Evolutionary conservation across 1,140 invertebrate species (phyloP).

Genomic region (Drosophila arawakana): DNA sequence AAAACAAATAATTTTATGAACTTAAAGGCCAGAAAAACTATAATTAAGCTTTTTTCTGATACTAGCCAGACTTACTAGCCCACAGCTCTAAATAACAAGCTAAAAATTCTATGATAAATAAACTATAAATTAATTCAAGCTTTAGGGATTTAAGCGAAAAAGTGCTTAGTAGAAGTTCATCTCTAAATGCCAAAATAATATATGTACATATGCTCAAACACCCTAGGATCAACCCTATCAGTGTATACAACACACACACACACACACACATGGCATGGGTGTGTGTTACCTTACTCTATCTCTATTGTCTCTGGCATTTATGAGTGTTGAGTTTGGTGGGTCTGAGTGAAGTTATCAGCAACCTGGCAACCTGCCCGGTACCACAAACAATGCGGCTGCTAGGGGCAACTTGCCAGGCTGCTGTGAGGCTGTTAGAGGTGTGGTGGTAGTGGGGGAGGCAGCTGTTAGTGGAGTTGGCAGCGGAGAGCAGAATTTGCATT

Average conservation of each 20-base stretch:
- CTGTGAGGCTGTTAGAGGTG: too few species aligned
- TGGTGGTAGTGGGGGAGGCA: background rate
- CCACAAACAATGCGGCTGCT: slow-evolving; percentile 32
- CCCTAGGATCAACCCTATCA: slow-evolving; percentile 1
- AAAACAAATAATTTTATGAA: too few species aligned
- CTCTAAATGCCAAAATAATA: background rate
- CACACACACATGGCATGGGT: slow-evolving; percentile 1
- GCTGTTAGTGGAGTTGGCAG: background rate
- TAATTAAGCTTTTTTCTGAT: too few species aligned
- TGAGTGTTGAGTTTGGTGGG: slow-evolving; percentile 15
- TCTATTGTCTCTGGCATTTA: slow-evolving; percentile 32
- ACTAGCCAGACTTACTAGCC: too few species aligned
- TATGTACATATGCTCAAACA: background rate
- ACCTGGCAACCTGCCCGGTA: slow-evolving; percentile 13
- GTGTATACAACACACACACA: background rate
- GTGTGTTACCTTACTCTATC: slow-evolving; percentile 5
- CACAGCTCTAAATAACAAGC: too few species aligned
- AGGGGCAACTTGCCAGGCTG: slow-evolving; percentile 11
- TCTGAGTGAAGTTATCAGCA: slow-evolving; percentile 27
- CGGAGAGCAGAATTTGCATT: slow-evolving; percentile 11
- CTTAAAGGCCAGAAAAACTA: too few species aligned
- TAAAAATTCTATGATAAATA: too few species aligned
- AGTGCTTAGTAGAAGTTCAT: background rate
- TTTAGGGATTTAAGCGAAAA: background rate
- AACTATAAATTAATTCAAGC: background rate